phyloP scores from a whole-genome alignment of 2,797 vertebrate genomes.

The Mormyrops attenuatus region DNA sequence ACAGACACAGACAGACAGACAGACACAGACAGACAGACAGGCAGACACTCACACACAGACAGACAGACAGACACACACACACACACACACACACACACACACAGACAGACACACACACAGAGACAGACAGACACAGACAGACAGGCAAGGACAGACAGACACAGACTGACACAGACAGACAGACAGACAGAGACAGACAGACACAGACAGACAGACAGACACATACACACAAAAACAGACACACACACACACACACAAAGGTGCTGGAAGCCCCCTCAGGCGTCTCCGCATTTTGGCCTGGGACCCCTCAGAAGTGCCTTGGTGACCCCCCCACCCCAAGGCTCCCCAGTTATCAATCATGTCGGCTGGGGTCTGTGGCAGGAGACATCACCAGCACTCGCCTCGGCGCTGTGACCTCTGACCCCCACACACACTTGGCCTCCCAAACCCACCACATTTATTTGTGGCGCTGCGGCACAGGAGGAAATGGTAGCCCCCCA shows the following conservation, averaged over 20 bases:
- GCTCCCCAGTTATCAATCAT: conserved; percentile 88
- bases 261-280: conserved; percentile 44
- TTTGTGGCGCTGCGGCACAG: neutral
- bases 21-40: neutral
- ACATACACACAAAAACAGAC: neutral
- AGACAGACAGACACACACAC: neutral
- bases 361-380: conserved; percentile 98
- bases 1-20: too few relatives aligned
- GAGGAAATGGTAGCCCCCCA: neutral
- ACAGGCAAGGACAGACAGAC: neutral
- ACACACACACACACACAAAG: neutral
- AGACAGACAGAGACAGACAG: too few relatives aligned
- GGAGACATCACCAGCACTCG: conserved; percentile 95
- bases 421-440: conserved; percentile 50
- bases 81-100: too few relatives aligned
- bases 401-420: conserved; percentile 86
- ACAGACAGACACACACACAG: too few relatives aligned
- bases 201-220: too few relatives aligned
- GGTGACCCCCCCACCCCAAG: conserved; percentile 60
- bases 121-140: neutral
- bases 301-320: conserved; percentile 68
- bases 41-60: too few relatives aligned
- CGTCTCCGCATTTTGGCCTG: conserved; percentile 60
- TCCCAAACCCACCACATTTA: conserved; percentile 70
- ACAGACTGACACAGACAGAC: neutral